Conservation (phyloP, 2,888 invertebrate species). For the Teinopalpus imperialis region DNA sequence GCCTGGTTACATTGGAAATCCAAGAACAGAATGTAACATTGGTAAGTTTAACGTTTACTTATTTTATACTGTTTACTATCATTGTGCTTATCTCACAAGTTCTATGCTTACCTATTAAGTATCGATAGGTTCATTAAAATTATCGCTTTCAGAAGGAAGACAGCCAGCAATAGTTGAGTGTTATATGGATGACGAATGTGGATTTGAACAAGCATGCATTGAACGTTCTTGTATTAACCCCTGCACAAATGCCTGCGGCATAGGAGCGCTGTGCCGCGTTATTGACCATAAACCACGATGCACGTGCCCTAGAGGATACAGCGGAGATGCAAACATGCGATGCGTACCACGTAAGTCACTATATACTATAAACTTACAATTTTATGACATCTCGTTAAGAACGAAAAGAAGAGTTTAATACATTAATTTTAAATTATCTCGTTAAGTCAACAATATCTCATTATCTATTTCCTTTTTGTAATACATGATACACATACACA, state of each 20-base stretch:
- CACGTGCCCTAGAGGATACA: slow-evolving; percentile 89
- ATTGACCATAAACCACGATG: slow-evolving; percentile 89
- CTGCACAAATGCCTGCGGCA: slow-evolving; percentile 88
- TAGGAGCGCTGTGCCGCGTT: slow-evolving; percentile 91
- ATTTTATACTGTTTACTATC: too few species aligned
- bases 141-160: slow-evolving; percentile 59
- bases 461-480: too few species aligned
- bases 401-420: too few species aligned
- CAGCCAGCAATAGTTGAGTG: slow-evolving; percentile 84
- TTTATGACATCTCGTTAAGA: too few species aligned
- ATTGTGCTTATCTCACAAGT: too few species aligned
- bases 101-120: too few species aligned
- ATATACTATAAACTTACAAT: too few species aligned
- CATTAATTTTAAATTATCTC: too few species aligned
- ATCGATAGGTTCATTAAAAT: too few species aligned
- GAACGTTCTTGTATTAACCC: slow-evolving; percentile 91
- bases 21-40: slow-evolving; percentile 88
- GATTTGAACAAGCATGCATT: slow-evolving; percentile 87
- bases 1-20: slow-evolving; percentile 88
- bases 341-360: slow-evolving; percentile 90
- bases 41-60: slow-evolving; percentile 68
- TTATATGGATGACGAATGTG: slow-evolving; percentile 89
- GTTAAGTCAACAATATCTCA: too few species aligned
- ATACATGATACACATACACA: too few species aligned
- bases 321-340: slow-evolving; percentile 86